Percentiles rank a stretch among this genome's conserved stretches.
Evolutionary conservation across 2,797 vertebrate species (phyloP).

Genomic region (Hozukius guyotensis): DNA sequence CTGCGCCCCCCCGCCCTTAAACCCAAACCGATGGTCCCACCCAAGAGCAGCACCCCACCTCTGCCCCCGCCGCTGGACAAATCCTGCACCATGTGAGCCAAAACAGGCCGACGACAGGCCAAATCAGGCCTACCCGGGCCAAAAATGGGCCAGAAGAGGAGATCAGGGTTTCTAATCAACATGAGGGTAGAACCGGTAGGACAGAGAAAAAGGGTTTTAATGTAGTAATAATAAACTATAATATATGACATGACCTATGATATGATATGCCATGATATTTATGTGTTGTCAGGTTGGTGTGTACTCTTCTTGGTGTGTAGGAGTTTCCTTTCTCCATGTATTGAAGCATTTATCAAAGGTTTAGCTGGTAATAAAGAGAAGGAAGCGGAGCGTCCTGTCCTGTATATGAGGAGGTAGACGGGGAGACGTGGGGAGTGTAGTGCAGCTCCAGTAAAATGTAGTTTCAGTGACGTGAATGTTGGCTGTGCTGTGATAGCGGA

Average conservation of each 20-base stretch:
- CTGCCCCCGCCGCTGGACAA: conserved; percentile 92
- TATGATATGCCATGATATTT: conserved; percentile 90
- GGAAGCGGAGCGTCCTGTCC: conserved; percentile 37
- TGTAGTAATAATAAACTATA: conserved; percentile 78
- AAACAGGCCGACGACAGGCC: conserved; percentile 69
- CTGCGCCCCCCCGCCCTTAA: conserved; percentile 95
- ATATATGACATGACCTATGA: conserved; percentile 79
- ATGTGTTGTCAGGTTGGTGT: conserved; percentile 86
- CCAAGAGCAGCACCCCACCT: conserved; percentile 92
- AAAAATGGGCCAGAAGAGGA: conserved; percentile 76
- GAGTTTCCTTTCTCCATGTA: conserved; percentile 89
- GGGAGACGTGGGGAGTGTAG: conserved; percentile 50
- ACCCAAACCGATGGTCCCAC: conserved; percentile 94
- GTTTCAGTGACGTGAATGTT: conserved; percentile 75
- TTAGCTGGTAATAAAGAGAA: conserved; percentile 65
- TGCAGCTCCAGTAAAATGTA: conserved; percentile 68
- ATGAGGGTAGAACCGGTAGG: conserved; percentile 73
- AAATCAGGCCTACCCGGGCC: conserved; percentile 76
- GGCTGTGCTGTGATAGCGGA: conserved; percentile 57
- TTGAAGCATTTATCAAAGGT: conserved; percentile 87
- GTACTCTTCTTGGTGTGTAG: conserved; percentile 89
- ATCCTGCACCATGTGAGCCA: conserved; percentile 96
- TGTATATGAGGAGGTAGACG: conserved; percentile 32
- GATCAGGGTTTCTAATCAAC: conserved; percentile 82
- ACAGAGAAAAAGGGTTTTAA: conserved; percentile 68